Evolutionary conservation across 2,113 vertebrate species (phyloP), one percentile per base, ranked within the genome.

Genomic region (Gasterosteus aculeatus): DNA sequence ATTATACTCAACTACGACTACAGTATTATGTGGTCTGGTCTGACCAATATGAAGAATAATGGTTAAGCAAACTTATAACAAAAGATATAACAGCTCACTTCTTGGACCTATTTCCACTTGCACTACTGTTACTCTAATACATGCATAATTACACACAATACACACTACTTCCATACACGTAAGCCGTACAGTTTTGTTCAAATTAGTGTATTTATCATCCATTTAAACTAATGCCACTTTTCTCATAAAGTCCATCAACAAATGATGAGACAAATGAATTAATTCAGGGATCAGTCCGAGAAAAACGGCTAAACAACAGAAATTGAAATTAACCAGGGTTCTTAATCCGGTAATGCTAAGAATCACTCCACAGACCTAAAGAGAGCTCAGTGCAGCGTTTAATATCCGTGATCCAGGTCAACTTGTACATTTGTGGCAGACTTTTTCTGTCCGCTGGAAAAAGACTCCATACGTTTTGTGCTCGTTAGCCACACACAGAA

Each of bases 401-500:
- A 7, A 57, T 31, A 31, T 31, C 14, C 16, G 3, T 19, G 46
- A 72, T 75, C 33, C 41, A 57, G 66, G 39, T 57, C 68, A 49
- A 65, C 19, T 63, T 57, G 33, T 29, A 12, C 10, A 14, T 72
- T 65, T 63, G 11, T 69, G 47, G 22, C 31, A 59, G 33, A 35
- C 47, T 29, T 49, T 63, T 14, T 56, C 57, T 14, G 1, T 80
- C 31, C 18, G 51, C 65, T 63, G 44, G 60, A 74, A 39, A 4
- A 42, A 1, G 61, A 58, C 47, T 54, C n/a, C 41, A n/a, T 64
- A 54, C 31, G 18, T 29, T 68, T 58, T 74, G 9, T 76, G 80
- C 83, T 87, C 70, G 85, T 87, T 85, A 80, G 57, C 57, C 5
- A 22, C 16, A 68, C 35, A 56, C 35, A 72, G 56, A 58, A 59